Base-by-base conservation (phyloP, 2,113 vertebrate genomes). In the Poeciliopsis prolifica region DNA sequence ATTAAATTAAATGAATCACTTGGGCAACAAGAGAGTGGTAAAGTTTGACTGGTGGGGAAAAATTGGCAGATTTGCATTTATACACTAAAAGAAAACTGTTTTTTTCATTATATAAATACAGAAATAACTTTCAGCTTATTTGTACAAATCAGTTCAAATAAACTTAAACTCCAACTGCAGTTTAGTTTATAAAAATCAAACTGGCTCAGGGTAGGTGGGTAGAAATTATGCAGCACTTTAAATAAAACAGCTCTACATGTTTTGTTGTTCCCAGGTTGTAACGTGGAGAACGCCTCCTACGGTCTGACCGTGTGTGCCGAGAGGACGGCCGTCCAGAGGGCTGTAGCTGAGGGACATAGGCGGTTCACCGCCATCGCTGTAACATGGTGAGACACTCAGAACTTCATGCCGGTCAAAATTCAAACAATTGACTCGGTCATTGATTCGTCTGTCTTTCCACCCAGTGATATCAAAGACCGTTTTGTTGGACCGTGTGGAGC, bases 331-430 rank as follows among this genome's bases (percentile, higher is more conserved):
- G 92, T 98, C 80, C 96, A 95, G 77, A 97, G 96, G 72, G 97
- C 97, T 28, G 92, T 98, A 60, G 96, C 94, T 0, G 96, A 98
- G 79, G 97, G 97, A 0, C 90, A 96, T 92, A 93, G 75, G 35
- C 84, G 89, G 33, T 99, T 99, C 88, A 94, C 71, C 31, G 97
- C 97, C 66, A 97, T 98, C 3, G 97, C 96, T 26, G 90, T 99
- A 1, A 69, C 96, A 72, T 97, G 96, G 97, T 98, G 65, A 88
- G 70, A 22, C 31, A 13, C 26, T 40, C 37, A 31, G 8, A 61
- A 9, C 60, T 63, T 33, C 2, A 17, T 15, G 14, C 40, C 15
- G 28, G 19, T 33, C 13, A 1, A 19, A 7, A 26, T 30, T 70
- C 22, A 35, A 24, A 35, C n/a, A 26, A 3, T 35, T 28, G 28